These are phyloP conservation scores for Drosophila buzzatii DNA, from an alignment of 2,888 invertebrate genomes.

Conservation along the genomic window DNA sequence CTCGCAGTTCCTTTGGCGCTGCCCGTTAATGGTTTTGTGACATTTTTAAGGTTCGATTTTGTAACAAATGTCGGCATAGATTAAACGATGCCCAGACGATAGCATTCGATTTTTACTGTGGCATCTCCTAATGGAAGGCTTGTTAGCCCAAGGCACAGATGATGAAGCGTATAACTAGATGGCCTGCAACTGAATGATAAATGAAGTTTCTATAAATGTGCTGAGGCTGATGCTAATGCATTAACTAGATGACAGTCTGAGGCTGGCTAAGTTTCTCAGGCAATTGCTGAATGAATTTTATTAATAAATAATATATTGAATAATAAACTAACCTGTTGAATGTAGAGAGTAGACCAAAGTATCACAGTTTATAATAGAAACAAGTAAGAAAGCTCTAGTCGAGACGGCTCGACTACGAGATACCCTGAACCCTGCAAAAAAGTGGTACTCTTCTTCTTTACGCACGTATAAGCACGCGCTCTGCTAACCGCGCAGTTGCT, in stretches of 20 bases:
- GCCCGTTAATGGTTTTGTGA: conserved; percentile 73
- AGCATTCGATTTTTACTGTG: conserved; percentile 31
- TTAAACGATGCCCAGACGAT: conserved; percentile 55
- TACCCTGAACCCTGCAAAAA: too few species aligned
- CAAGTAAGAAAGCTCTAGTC: too few species aligned
- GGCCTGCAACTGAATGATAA: background rate
- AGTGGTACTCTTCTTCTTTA: too few species aligned
- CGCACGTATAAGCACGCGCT: too few species aligned
- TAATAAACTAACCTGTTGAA: too few species aligned
- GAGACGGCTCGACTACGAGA: too few species aligned
- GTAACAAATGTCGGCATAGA: conserved; percentile 71
- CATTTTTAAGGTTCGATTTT: conserved; percentile 71
- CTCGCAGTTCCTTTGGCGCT: conserved; percentile 19
- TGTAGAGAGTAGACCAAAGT: too few species aligned
- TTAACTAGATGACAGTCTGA: background rate
- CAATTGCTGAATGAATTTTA: background rate
- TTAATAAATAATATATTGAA: too few species aligned
- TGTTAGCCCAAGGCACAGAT: conserved; percentile 20
- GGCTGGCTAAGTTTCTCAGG: background rate
- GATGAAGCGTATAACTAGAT: conserved; percentile 8
- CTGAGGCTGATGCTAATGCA: background rate
- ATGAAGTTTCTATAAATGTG: background rate
- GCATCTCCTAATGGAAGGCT: conserved; percentile 26
- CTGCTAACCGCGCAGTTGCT: too few species aligned
- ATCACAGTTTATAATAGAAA: too few species aligned